Base-by-base conservation (phyloP, 2,888 invertebrate genomes). In the Cybosia mesomella region DNA sequence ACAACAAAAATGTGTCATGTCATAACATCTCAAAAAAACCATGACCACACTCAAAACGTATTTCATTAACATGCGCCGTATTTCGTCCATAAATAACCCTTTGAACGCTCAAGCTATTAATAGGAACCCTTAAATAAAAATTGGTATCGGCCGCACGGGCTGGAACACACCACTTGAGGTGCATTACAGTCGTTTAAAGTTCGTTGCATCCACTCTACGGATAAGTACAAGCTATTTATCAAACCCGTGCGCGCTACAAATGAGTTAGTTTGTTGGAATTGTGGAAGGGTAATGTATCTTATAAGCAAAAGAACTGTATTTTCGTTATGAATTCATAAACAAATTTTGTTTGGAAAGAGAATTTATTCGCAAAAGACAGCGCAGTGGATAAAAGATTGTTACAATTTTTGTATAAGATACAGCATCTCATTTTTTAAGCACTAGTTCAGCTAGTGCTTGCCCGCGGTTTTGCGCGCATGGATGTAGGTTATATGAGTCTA, bases 201-300 rank as follows among this genome's bases (percentile, higher is more conserved):
- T 82, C 77, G 65, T 75, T 80, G 79, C 79, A 80, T 79, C 81
- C 79, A 75, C 77, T 82, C 18, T n/a, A 24, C 28, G 63, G 66
- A 58, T 68, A 67, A 69, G 70, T 65, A 53, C 21, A 60, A n/a
- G 22, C 39, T n/a, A 72, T 76, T 71, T 66, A 72, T 80, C 66
- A 69, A 73, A 54, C 61, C 53, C n/a, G n/a, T n/a, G 58, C 60
- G 68, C 58, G 24, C 1, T 64, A 62, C n/a, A 58, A 62, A 62
- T 49, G 57, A 39, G 24, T 65, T n/a, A 36, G 24, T 24, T 22
- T 22, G 36, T 58, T 22, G 24, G 22, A 24, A 59, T 59, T 49
- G 49, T 59, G 39, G 9, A 10, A 24, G 18, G 13, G 22, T 24
- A 7, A 61, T 7, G 28, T 49, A 32, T 24, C n/a, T 39, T 59